Conservation (phyloP, 2,888 invertebrate species). For the Exocentrus adspersus region DNA sequence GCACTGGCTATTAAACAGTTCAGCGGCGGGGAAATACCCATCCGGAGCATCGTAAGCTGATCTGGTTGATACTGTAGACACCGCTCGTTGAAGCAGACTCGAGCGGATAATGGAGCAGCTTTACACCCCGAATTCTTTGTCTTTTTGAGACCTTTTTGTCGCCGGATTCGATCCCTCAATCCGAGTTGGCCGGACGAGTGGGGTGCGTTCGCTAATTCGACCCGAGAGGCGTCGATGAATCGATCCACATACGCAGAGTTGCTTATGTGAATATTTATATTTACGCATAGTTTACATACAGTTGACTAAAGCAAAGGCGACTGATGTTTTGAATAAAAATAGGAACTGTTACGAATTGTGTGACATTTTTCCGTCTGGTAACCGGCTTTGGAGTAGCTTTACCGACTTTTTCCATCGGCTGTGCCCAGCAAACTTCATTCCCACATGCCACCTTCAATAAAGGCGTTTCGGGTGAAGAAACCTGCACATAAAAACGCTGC, state of each 20-base stretch:
- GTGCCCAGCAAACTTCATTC: too few relatives aligned
- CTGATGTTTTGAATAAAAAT: too few relatives aligned
- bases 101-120: conserved; percentile 20
- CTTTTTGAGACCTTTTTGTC: conserved; percentile 27
- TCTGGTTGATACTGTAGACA: conserved; percentile 16
- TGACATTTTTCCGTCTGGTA: background rate
- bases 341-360: too few relatives aligned
- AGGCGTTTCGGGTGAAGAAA: background rate
- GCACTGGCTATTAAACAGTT: background rate
- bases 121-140: conserved; percentile 26
- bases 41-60: conserved; percentile 14
- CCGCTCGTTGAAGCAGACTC: conserved; percentile 11
- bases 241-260: too few relatives aligned
- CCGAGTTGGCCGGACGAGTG: conserved; percentile 17
- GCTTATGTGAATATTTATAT: conserved; percentile 15
- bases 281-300: too few relatives aligned
- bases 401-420: too few relatives aligned
- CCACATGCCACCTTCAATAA: background rate
- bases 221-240: conserved; percentile 2
- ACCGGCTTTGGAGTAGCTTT: too few relatives aligned
- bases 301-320: too few relatives aligned
- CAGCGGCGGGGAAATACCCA: conserved; percentile 13
- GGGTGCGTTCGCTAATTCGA: conserved; percentile 14
- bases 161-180: conserved; percentile 39
- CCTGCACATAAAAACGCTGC: background rate